Evolutionary conservation across 2,113 vertebrate genomes (phyloP).

Genomic region (Myocastor coypus): DNA sequence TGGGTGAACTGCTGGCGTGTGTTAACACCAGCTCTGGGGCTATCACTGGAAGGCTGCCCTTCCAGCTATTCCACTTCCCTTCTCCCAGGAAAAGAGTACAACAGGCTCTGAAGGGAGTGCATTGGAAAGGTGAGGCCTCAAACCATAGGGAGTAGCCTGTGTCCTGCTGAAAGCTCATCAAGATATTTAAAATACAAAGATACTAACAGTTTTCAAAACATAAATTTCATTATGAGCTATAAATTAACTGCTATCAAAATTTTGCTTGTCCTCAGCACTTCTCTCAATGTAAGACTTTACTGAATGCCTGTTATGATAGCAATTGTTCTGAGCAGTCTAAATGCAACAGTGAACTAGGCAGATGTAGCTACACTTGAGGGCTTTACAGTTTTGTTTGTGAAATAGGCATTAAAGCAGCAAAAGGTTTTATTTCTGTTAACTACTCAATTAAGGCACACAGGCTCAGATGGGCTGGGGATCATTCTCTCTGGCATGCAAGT

Average conservation of each 20-base stretch:
- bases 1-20: background rate
- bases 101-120: background rate
- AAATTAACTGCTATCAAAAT: background rate
- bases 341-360: background rate
- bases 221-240: background rate
- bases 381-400: background rate
- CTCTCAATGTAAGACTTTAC: background rate
- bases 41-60: accelerated
- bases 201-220: background rate
- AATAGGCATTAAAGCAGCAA: background rate
- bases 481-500: background rate
- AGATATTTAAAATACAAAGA: background rate
- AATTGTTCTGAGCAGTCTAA: accelerated
- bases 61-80: background rate
- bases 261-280: accelerated
- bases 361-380: background rate
- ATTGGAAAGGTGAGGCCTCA: background rate
- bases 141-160: background rate
- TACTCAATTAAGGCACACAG: background rate
- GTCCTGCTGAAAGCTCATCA: background rate
- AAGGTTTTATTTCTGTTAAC: background rate
- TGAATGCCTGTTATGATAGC: accelerated
- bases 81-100: background rate
- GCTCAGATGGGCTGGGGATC: background rate
- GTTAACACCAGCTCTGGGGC: background rate